Conservation (phyloP, 2,113 vertebrate genomes). For the Chitala chitala region DNA sequence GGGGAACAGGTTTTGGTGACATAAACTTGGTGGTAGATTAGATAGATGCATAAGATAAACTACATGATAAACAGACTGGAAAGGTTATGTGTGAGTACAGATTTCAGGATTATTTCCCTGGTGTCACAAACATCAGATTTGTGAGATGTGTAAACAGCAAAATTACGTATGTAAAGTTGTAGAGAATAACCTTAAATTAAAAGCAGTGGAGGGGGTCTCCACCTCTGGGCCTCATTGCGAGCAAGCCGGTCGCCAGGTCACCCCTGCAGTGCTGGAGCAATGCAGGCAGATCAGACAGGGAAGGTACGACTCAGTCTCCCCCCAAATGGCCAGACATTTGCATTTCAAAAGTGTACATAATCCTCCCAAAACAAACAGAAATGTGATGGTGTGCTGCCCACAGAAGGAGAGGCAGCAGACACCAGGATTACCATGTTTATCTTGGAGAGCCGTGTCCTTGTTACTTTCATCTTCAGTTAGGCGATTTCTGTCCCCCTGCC, state of each 20-base stretch:
- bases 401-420: slow-evolving; percentile 20
- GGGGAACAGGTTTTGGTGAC: no score
- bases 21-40: no score
- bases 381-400: slow-evolving; percentile 3
- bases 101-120: no score
- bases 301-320: slow-evolving; percentile 15
- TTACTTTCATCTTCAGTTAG: slow-evolving; percentile 14
- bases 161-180: no score
- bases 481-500: not conserved
- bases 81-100: no score
- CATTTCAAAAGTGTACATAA: slow-evolving; percentile 22
- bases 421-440: slow-evolving; percentile 25
- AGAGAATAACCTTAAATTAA: no score
- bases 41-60: no score
- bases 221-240: not conserved
- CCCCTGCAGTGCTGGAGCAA: no score
- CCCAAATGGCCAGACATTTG: slow-evolving; percentile 9
- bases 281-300: slow-evolving; percentile 20
- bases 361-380: slow-evolving; percentile 26
- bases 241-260: not conserved
- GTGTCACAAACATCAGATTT: no score
- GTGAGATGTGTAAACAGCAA: no score
- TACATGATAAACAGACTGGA: no score
- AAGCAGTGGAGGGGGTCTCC: no score
- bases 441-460: not conserved